Conservation (phyloP, 2,797 vertebrate species). For the Cynodonichthys magdalenae region DNA sequence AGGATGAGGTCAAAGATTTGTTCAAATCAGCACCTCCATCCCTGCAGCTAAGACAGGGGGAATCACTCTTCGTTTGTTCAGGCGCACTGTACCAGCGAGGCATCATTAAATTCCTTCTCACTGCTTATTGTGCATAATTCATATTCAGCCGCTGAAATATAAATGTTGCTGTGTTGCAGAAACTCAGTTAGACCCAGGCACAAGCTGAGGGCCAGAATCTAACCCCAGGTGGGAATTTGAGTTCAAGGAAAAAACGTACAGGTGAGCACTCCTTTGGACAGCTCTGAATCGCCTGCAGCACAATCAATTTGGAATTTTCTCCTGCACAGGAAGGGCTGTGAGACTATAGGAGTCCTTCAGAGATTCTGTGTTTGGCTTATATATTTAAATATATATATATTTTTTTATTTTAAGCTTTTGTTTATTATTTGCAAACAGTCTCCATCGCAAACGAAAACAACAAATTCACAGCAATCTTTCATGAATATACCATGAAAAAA, state of each 20-base stretch:
- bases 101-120: conserved; percentile 91
- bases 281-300: conserved; percentile 54
- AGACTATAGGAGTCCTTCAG: conserved; percentile 41
- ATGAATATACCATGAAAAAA: conserved; percentile 19
- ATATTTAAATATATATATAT: too few relatives aligned
- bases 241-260: conserved; percentile 57
- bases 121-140: conserved; percentile 91
- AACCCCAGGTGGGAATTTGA: conserved; percentile 55
- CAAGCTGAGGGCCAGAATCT: conserved; percentile 59
- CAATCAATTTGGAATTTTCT: conserved; percentile 66
- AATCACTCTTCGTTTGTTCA: conserved; percentile 74
- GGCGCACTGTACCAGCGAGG: conserved; percentile 77
- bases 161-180: conserved; percentile 83
- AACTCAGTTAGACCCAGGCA: conserved; percentile 67
- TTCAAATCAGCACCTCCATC: conserved; percentile 78
- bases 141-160: conserved; percentile 90
- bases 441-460: neutral
- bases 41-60: conserved; percentile 66
- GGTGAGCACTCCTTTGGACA: conserved; percentile 57
- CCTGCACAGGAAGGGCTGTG: conserved; percentile 11
- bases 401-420: conserved; percentile 12
- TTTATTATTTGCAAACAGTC: conserved; percentile 15
- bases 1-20: conserved; percentile 79
- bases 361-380: conserved; percentile 28
- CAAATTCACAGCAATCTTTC: conserved; percentile 19